Evolutionary conservation across 2,113 vertebrate species (phyloP), one percentile per base, ranked within the genome.

Genomic region (Phylloscopus trochiloides): DNA sequence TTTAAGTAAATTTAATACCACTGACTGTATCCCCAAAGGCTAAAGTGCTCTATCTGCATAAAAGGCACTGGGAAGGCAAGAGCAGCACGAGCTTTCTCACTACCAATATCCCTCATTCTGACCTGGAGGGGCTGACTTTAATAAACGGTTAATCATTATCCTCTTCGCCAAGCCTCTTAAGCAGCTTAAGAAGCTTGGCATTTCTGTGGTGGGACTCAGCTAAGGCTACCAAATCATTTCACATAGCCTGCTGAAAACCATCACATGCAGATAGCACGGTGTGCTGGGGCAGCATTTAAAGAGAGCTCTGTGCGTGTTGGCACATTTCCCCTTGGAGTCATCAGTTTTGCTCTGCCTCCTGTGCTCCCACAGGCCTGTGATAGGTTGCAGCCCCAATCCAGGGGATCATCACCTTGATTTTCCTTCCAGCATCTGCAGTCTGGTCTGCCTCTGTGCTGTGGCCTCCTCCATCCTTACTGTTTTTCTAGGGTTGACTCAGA

Each of bases 41-140:
- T 92, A 73, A 89, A 94, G 68, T 75, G 76, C 75, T 83, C 83
- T 89, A 81, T 89, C 91, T 94, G 83, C 83, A 89, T 84, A 94
- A 95, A 94, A 93, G 75, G 90, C 71, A 72, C 50, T 29, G 78
- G 65, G 78, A 92, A 93, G 73, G 94, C 86, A 76, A 68, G 55
- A 86, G 82, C 63, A 16, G 71, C 8, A 5, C 1, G 12, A 88
- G 88, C 63, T 86, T 92, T 90, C 96, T 94, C 63, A 26, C 93
- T 80, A 59, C 58, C 90, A 51, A 36, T 74, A 93, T 79, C 92
- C 85, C 85, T 96, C 92, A 90, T 88, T 72, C 93, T 92, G 85
- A 96, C 90, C 95, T 93, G 88, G 78, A 94, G 93, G 94, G 94
- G 82, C 93, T 96, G 93, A 66, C 90, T 96, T 96, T 96, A 97